Percentiles rank a stretch among this genome's conserved stretches.
These are phyloP conservation scores for Alosa alosa DNA, from an alignment of 2,113 vertebrate species.

Conservation along the genomic window DNA sequence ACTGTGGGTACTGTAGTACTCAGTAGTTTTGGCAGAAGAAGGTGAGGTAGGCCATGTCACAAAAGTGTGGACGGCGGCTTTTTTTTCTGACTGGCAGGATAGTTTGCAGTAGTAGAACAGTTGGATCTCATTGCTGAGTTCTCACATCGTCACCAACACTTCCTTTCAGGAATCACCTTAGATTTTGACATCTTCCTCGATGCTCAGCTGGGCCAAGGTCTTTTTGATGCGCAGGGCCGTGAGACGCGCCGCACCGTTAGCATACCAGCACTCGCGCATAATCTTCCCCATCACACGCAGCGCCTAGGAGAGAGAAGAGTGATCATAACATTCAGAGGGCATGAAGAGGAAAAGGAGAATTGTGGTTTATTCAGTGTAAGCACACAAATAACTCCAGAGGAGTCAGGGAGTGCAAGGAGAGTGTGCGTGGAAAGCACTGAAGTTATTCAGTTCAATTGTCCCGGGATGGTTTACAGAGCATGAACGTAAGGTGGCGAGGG, in stretches of 20 bases:
- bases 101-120: slow-evolving; percentile 55
- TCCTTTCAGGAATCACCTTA: slow-evolving; percentile 44
- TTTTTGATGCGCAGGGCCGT: slow-evolving; percentile 97
- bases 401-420: neutral
- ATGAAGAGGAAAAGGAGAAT: too few species aligned
- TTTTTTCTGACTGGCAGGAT: slow-evolving; percentile 65
- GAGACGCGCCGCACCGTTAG: slow-evolving; percentile 87
- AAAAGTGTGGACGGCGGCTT: slow-evolving; percentile 55
- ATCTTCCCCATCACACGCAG: slow-evolving; percentile 95
- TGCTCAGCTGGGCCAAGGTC: slow-evolving; percentile 91
- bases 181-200: slow-evolving; percentile 94
- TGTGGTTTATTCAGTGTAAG: neutral
- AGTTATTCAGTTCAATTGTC: neutral
- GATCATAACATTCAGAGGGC: neutral
- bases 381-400: neutral
- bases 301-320: slow-evolving; percentile 66
- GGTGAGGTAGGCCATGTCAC: slow-evolving; percentile 74
- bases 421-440: neutral
- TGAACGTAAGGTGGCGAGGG: too few species aligned
- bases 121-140: slow-evolving; percentile 39
- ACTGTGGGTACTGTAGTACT: slow-evolving; percentile 52
- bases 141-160: slow-evolving; percentile 38
- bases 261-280: slow-evolving; percentile 97
- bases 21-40: slow-evolving; percentile 71
- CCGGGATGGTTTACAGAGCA: neutral